Evolutionary conservation across 2,888 invertebrate genomes (phyloP).

Genomic region (Taenaris catops): DNA sequence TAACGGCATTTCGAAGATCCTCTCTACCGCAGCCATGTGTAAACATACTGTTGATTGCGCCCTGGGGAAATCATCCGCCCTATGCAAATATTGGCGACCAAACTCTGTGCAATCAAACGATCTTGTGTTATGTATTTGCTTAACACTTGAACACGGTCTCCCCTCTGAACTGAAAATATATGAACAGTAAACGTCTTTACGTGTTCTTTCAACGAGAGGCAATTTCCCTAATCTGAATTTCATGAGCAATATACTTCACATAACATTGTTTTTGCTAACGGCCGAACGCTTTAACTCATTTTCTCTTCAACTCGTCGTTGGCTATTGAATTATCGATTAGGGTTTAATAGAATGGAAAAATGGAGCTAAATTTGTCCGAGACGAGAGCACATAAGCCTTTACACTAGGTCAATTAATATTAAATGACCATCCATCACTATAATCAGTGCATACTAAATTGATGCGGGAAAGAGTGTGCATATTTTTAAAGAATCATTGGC

Average conservation of each 20-base stretch:
- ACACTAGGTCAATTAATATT: neutral
- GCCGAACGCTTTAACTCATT: slow-evolving; percentile 45
- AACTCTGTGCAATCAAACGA: slow-evolving; percentile 18
- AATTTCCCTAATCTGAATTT: slow-evolving; percentile 75
- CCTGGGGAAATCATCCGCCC: slow-evolving; percentile 50
- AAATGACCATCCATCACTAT: too few relatives aligned
- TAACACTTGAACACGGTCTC: slow-evolving; percentile 19
- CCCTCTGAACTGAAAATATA: slow-evolving; percentile 6
- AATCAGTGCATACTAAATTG: too few relatives aligned
- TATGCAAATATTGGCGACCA: slow-evolving; percentile 21
- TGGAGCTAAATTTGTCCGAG: slow-evolving; percentile 13
- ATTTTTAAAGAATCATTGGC: too few relatives aligned
- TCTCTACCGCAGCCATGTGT: slow-evolving; percentile 10
- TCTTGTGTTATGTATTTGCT: slow-evolving; percentile 20
- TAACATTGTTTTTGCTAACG: slow-evolving; percentile 56
- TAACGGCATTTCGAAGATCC: slow-evolving; percentile 31
- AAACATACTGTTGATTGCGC: slow-evolving; percentile 34
- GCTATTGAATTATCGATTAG: slow-evolving; percentile 27
- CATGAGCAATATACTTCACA: slow-evolving; percentile 66
- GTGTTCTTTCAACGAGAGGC: slow-evolving; percentile 56
- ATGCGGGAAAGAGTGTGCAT: too few relatives aligned
- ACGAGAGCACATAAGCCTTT: neutral
- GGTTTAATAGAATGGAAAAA: slow-evolving; percentile 26
- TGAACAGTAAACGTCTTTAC: slow-evolving; percentile 41
- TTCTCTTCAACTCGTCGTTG: slow-evolving; percentile 30